Conservation (phyloP, 2,113 vertebrate species). For the Epinephelus moara region DNA sequence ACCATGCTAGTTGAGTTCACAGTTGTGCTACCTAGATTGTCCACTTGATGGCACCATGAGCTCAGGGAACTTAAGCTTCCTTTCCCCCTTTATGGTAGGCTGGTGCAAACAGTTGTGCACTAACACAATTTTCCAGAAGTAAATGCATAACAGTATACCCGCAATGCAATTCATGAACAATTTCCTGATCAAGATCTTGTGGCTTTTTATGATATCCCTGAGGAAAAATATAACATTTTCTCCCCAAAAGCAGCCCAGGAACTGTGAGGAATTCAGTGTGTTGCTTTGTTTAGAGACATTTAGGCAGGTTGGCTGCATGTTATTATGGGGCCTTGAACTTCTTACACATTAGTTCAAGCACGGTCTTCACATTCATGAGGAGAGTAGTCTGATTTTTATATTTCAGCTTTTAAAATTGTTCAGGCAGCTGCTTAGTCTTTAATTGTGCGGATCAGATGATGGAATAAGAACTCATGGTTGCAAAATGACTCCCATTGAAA, state of each 20-base stretch:
- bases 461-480: neutral
- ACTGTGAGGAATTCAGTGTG: neutral
- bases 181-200: conserved; percentile 19
- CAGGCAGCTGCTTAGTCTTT: neutral
- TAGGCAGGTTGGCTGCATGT: neutral
- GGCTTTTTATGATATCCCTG: neutral
- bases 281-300: neutral
- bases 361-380: neutral
- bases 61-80: conserved; percentile 13
- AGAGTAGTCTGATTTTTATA: neutral
- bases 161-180: conserved; percentile 1
- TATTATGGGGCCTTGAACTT: neutral
- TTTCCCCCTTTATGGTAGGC: neutral
- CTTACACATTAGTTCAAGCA: neutral
- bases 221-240: neutral
- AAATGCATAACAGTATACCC: conserved; percentile 25
- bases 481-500: neutral
- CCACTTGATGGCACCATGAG: conserved; percentile 76
- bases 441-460: neutral
- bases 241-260: neutral
- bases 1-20: neutral
- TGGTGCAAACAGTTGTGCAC: neutral
- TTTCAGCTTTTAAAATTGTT: neutral
- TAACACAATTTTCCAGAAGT: conserved; percentile 31
- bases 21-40: conserved; percentile 13